phyloP scores from a whole-genome alignment of 1,140 invertebrate genomes.

The Atta cephalotes region DNA sequence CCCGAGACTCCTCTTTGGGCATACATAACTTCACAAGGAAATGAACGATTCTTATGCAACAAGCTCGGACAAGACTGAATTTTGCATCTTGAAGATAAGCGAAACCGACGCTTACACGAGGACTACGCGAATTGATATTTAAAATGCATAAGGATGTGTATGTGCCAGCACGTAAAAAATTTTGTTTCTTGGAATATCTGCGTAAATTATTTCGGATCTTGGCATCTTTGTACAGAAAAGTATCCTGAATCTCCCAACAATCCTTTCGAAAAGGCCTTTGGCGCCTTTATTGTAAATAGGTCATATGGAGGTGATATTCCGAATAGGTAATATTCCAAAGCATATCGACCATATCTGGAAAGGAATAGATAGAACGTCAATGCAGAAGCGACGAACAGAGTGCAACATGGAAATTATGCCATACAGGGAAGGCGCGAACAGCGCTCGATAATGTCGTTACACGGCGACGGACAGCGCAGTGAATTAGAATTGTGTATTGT shows the following conservation, averaged over 20 bases:
- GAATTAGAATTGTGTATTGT: constrained; percentile 64
- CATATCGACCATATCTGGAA: constrained; percentile 42
- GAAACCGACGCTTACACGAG: background rate
- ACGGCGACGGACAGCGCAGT: constrained; percentile 28
- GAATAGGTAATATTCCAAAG: constrained; percentile 47
- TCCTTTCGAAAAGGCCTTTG: background rate
- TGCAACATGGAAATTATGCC: constrained; percentile 42
- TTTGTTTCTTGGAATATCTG: background rate
- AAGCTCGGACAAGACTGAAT: constrained; percentile 45
- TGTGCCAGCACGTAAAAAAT: background rate
- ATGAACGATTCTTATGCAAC: constrained; percentile 63
- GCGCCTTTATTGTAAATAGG: constrained; percentile 2
- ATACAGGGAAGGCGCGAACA: background rate
- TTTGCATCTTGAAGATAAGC: constrained; percentile 59
- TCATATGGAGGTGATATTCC: constrained; percentile 10
- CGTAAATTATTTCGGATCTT: constrained; percentile 6
- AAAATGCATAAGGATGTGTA: background rate
- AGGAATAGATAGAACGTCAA: constrained; percentile 37
- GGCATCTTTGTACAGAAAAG: background rate
- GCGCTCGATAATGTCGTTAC: constrained; percentile 65
- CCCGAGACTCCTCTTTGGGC: constrained; percentile 12
- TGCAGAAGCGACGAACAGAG: background rate
- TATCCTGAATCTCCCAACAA: background rate
- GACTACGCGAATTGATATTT: constrained; percentile 26
- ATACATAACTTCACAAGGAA: constrained; percentile 37